Evolutionary conservation across 2,888 invertebrate genomes (phyloP).

Genomic region (Platerodrilus igneus): DNA sequence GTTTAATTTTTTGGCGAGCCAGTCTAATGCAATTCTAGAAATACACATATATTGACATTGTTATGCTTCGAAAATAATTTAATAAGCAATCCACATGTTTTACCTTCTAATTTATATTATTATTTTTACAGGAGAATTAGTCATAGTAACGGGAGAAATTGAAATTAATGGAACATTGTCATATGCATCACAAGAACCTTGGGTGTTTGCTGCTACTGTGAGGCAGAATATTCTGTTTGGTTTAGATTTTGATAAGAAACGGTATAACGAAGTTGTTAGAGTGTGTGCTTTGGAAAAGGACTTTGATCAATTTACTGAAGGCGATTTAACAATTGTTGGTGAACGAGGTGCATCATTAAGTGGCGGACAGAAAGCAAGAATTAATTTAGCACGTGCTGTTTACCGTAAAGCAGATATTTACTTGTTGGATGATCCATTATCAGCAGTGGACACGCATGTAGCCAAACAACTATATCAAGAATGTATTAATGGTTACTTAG

Average conservation of each 20-base stretch:
- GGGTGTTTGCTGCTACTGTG: slow-evolving; percentile 74
- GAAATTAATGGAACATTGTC: slow-evolving; percentile 60
- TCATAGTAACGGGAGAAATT: slow-evolving; percentile 56
- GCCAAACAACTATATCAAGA: slow-evolving; percentile 73
- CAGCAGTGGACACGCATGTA: slow-evolving; percentile 81
- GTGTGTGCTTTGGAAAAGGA: slow-evolving; percentile 70
- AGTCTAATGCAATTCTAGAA: too few relatives aligned
- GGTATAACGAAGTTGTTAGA: slow-evolving; percentile 56
- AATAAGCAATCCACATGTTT: too few relatives aligned
- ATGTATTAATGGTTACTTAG: slow-evolving; percentile 66
- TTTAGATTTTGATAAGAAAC: slow-evolving; percentile 55
- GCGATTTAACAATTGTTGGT: slow-evolving; percentile 75
- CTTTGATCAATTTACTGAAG: slow-evolving; percentile 65
- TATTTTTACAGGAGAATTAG: slow-evolving; percentile 55
- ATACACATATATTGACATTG: too few relatives aligned
- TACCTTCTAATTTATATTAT: background rate
- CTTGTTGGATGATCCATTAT: slow-evolving; percentile 77
- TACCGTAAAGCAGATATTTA: slow-evolving; percentile 72
- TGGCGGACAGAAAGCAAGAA: slow-evolving; percentile 77
- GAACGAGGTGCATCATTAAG: slow-evolving; percentile 73
- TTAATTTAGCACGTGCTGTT: slow-evolving; percentile 65
- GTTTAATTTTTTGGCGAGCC: too few relatives aligned
- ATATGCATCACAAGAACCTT: slow-evolving; percentile 81
- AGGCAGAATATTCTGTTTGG: slow-evolving; percentile 87
- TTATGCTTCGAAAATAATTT: too few relatives aligned